These are phyloP conservation scores for Phortica okadai DNA, from an alignment of 2,888 invertebrate species.

Conservation along the genomic window DNA sequence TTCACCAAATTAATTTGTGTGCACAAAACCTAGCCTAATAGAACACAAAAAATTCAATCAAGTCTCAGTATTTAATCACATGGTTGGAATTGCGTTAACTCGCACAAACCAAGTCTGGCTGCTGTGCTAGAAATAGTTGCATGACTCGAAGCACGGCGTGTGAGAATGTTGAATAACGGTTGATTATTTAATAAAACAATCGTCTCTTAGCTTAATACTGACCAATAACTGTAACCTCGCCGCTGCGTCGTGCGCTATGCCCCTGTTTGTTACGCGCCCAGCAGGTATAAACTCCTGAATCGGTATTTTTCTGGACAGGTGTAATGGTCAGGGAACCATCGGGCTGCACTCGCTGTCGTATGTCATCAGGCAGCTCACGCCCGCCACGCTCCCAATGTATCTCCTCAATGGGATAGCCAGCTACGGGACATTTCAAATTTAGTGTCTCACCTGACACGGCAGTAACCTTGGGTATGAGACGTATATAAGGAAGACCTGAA, in stretches of 20 bases:
- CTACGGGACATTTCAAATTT: conserved; percentile 87
- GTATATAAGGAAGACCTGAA: conserved; percentile 86
- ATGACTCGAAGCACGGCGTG: neutral
- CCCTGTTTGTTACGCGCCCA: conserved; percentile 88
- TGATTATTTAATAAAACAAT: conserved; percentile 20
- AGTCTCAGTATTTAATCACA: too few relatives aligned
- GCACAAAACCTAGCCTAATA: too few relatives aligned
- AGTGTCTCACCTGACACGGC: conserved; percentile 87
- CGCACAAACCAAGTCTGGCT: too few relatives aligned
- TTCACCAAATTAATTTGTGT: too few relatives aligned
- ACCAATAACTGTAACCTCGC: conserved; percentile 88
- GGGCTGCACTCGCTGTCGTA: conserved; percentile 84
- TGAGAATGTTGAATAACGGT: neutral
- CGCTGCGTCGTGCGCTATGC: conserved; percentile 84
- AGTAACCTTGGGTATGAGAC: conserved; percentile 87
- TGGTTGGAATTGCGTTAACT: too few relatives aligned
- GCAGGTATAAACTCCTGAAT: conserved; percentile 88
- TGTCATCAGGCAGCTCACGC: conserved; percentile 85
- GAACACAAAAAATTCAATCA: too few relatives aligned
- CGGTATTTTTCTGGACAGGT: conserved; percentile 85
- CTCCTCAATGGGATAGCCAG: conserved; percentile 88
- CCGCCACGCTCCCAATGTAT: conserved; percentile 88
- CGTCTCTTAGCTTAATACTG: conserved; percentile 73
- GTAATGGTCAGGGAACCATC: conserved; percentile 86
- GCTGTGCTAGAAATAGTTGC: neutral